Conservation (phyloP, 2,113 vertebrate genomes). For the Epinephelus lanceolatus region DNA sequence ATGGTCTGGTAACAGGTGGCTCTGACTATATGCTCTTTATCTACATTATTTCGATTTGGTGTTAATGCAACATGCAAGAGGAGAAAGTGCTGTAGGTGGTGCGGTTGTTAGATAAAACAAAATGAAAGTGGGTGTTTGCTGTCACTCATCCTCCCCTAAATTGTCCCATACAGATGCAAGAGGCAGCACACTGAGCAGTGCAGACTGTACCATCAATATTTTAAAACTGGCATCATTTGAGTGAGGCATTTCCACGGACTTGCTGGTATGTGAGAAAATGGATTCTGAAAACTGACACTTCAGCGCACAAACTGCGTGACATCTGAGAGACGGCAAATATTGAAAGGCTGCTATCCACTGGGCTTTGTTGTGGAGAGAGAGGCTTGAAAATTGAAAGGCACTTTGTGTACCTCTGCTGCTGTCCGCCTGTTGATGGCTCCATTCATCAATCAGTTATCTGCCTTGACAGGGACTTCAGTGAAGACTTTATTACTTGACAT, state of each 20-base stretch:
- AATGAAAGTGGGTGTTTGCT: slow-evolving; percentile 38
- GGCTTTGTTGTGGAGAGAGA: slow-evolving; percentile 18
- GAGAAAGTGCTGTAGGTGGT: neutral
- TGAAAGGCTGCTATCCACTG: neutral
- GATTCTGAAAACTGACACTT: slow-evolving; percentile 27
- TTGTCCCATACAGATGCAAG: neutral
- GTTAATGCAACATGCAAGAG: neutral
- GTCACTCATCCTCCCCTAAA: slow-evolving; percentile 25
- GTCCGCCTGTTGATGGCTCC: slow-evolving; percentile 39
- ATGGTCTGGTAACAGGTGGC: neutral
- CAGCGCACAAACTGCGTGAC: neutral
- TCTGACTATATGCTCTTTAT: neutral
- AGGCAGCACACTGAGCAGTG: neutral
- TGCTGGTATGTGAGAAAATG: slow-evolving; percentile 25
- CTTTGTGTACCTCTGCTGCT: slow-evolving; percentile 32
- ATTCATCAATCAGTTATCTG: slow-evolving; percentile 40
- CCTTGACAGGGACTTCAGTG: slow-evolving; percentile 23
- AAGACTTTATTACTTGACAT: slow-evolving; percentile 16
- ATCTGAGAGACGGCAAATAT: slow-evolving; percentile 8
- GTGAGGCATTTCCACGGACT: neutral
- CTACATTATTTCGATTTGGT: neutral
- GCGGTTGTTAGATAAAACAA: neutral
- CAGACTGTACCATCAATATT: slow-evolving; percentile 26
- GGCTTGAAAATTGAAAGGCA: slow-evolving; percentile 35
- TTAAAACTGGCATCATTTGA: slow-evolving; percentile 2